Evolutionary conservation across 2,797 vertebrate genomes (phyloP).

Genomic region (Semotilus atromaculatus): DNA sequence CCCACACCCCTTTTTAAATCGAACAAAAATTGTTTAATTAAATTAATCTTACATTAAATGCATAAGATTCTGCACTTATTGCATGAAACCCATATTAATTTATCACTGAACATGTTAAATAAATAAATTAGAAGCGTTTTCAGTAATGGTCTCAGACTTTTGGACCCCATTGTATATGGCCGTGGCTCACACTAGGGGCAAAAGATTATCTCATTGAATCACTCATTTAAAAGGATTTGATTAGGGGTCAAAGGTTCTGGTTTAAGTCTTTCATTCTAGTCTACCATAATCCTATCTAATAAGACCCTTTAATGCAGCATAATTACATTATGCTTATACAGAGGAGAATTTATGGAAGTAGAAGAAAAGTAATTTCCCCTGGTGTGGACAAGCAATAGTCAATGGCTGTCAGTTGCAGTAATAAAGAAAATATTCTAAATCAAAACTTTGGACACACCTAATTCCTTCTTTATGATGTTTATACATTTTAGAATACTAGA

Average conservation of each 20-base stretch:
- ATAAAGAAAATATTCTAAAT: not conserved
- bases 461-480: not conserved
- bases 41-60: not conserved
- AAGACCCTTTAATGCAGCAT: constrained; percentile 38
- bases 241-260: constrained; percentile 54
- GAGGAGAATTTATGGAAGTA: constrained; percentile 8
- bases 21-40: not conserved
- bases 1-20: not conserved
- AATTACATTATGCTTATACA: constrained; percentile 41
- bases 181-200: not conserved
- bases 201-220: constrained; percentile 46
- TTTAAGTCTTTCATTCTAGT: constrained; percentile 49
- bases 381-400: not conserved
- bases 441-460: not conserved
- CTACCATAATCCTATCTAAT: constrained; percentile 40
- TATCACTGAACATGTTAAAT: not conserved
- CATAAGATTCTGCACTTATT: not conserved
- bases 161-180: not conserved
- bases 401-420: not conserved
- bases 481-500: not conserved
- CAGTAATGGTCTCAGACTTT: not conserved
- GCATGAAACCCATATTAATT: not conserved
- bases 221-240: constrained; percentile 50
- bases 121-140: not conserved
- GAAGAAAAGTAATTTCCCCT: constrained; percentile 12